Evolutionary conservation across 2,888 invertebrate species (phyloP).

Genomic region (Microplitis manilae): DNA sequence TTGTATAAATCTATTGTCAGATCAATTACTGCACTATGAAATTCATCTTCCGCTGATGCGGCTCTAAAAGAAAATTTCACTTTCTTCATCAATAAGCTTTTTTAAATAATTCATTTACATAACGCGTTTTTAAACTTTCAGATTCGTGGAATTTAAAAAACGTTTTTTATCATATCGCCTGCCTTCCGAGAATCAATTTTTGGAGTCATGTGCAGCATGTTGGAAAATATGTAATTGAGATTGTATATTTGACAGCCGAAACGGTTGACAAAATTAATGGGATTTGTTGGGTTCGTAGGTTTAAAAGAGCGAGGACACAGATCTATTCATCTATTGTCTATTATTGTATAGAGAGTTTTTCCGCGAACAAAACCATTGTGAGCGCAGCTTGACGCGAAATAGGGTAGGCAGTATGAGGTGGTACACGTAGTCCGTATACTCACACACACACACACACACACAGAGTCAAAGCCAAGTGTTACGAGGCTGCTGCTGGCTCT

Average conservation of each 20-base stretch:
- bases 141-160: neutral
- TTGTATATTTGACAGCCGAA: neutral
- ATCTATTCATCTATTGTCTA: conserved; percentile 1
- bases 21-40: neutral
- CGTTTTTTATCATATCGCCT: neutral
- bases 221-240: conserved; percentile 1
- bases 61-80: no score
- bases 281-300: neutral
- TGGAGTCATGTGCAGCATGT: neutral
- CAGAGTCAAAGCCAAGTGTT: conserved; percentile 63
- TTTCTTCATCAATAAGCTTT: no score
- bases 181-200: neutral
- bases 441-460: conserved; percentile 54
- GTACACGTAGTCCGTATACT: conserved; percentile 35
- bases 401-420: conserved; percentile 52
- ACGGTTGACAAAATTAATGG: neutral
- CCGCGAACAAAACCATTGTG: conserved; percentile 43
- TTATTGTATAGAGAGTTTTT: neutral
- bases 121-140: no score
- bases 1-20: neutral
- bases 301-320: neutral
- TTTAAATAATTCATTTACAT: no score
- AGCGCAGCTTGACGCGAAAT: conserved; percentile 46
- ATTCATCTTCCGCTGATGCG: no score
- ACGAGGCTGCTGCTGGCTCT: conserved; percentile 60